Percentiles rank a stretch among this genome's conserved stretches.
These are phyloP conservation scores for Meteorus colon DNA, from an alignment of 2,888 invertebrate species.

Conservation along the genomic window DNA sequence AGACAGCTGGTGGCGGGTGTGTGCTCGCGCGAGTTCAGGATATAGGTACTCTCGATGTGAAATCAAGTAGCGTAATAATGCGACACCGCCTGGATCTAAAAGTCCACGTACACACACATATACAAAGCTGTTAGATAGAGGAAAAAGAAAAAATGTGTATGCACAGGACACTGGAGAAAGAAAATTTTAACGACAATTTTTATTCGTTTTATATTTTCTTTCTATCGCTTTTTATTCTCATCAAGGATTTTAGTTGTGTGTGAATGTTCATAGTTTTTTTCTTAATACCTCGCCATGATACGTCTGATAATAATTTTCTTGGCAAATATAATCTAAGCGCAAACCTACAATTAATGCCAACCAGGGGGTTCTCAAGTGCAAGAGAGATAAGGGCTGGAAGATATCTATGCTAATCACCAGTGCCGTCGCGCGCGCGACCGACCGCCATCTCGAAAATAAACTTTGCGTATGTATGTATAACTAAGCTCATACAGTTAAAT, in stretches of 20 bases:
- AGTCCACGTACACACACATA: constrained; percentile 4
- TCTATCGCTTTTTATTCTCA: not conserved
- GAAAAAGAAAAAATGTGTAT: not conserved
- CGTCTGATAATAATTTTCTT: constrained; percentile 23
- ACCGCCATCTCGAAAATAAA: not conserved
- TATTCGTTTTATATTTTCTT: not conserved
- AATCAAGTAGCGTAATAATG: constrained; percentile 73
- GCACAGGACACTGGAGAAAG: not conserved
- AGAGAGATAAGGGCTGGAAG: constrained; percentile 19
- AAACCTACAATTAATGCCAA: constrained; percentile 35
- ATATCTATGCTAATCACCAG: constrained; percentile 41
- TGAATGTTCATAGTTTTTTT: not conserved
- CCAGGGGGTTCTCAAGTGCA: constrained; percentile 12
- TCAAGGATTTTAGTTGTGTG: not conserved
- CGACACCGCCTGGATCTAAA: constrained; percentile 51
- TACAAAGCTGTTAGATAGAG: not conserved
- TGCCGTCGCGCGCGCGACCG: constrained; percentile 35
- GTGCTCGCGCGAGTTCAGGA: constrained; percentile 31
- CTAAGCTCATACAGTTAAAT: not conserved
- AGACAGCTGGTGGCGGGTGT: constrained; percentile 64
- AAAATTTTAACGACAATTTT: not conserved
- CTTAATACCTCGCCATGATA: not conserved
- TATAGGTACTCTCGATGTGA: constrained; percentile 59
- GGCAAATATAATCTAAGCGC: constrained; percentile 7
- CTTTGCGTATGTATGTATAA: not conserved